A percentile compares a stretch with the other conserved stretches of the same genome.
Conservation (phyloP, 2,888 invertebrate species). For the Zootermopsis nevadensis region DNA sequence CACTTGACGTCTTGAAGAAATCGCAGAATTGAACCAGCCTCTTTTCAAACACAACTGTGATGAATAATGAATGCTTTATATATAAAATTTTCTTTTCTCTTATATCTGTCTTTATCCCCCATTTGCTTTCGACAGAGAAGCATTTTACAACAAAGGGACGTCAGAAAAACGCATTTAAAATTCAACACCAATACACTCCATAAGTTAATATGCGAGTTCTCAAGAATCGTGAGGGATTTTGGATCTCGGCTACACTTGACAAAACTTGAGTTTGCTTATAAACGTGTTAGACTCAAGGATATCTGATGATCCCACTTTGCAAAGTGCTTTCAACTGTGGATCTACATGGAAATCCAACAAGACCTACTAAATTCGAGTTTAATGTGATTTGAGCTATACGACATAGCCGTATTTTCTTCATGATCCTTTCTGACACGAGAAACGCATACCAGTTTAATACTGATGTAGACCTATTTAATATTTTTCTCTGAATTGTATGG, state of each 20-base stretch:
- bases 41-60: neutral
- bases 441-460: too few relatives aligned
- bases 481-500: too few relatives aligned
- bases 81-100: constrained; percentile 19
- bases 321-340: neutral
- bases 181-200: constrained; percentile 25
- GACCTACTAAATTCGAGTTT: neutral
- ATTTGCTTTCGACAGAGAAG: neutral
- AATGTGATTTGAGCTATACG: neutral
- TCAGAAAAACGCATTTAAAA: constrained; percentile 33
- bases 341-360: neutral
- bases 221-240: constrained; percentile 16
- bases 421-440: too few relatives aligned
- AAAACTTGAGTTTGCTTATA: neutral
- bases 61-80: constrained; percentile 41
- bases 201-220: neutral
- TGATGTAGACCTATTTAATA: too few relatives aligned
- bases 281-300: neutral
- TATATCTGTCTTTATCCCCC: neutral
- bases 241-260: neutral
- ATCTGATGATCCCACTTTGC: neutral
- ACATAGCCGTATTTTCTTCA: neutral
- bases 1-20: constrained; percentile 36
- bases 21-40: neutral
- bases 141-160: neutral